A percentile compares a stretch with the other conserved stretches of the same genome.
These are phyloP conservation scores for Cephalopterus ornatus DNA, from an alignment of 2,113 vertebrate species.

Conservation along the genomic window DNA sequence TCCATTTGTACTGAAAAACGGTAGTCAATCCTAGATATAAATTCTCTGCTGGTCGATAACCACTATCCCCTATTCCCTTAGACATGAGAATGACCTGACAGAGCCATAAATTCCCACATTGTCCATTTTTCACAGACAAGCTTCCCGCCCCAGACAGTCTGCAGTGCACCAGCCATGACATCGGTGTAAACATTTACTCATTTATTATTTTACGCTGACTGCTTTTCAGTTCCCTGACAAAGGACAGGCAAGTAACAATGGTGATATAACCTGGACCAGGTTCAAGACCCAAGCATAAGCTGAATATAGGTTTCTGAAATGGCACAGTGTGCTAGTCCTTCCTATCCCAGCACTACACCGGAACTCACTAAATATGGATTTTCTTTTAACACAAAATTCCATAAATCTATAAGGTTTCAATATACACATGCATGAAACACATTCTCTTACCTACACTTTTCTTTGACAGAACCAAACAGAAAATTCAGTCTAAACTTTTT, in stretches of 20 bases:
- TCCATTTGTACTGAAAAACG: conserved; percentile 29
- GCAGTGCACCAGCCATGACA: conserved; percentile 16
- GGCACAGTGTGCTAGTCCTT: not conserved
- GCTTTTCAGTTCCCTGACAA: not conserved
- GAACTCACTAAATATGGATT: not conserved
- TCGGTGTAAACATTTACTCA: not conserved
- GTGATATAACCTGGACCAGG: not conserved
- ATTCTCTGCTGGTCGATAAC: conserved; percentile 55
- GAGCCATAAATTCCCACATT: conserved; percentile 47
- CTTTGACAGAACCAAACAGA: not conserved
- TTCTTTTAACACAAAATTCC: not conserved
- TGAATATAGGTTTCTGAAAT: not conserved
- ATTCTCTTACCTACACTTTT: not conserved
- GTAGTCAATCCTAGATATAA: conserved; percentile 49
- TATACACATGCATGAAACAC: fast-evolving
- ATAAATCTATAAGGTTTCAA: not conserved
- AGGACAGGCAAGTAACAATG: not conserved
- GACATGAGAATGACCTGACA: conserved; percentile 36
- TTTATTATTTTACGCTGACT: conserved; percentile 28
- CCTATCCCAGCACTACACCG: not conserved
- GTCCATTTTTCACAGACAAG: conserved; percentile 47
- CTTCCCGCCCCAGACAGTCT: not conserved
- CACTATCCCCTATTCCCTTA: conserved; percentile 33
- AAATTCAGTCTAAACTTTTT: not conserved
- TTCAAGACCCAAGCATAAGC: not conserved